A percentile compares a stretch with the other conserved stretches of the same genome.
These are phyloP conservation scores for Lissocephala sabroskyi DNA, from an alignment of 2,888 invertebrate genomes.

Conservation along the genomic window DNA sequence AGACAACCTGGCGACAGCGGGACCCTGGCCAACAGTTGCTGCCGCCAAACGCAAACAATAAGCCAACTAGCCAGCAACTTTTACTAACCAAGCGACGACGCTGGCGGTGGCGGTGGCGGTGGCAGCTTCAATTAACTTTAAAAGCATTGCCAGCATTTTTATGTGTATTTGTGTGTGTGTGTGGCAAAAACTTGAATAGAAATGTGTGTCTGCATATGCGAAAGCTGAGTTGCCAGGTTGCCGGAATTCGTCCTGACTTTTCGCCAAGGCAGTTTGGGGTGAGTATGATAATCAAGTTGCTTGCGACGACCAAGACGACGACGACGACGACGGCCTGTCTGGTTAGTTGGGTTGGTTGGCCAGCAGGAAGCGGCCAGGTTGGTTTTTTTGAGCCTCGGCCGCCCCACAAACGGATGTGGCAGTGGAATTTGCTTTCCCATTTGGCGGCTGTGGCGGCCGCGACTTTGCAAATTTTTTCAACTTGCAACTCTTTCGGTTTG, in stretches of 20 bases:
- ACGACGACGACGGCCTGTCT: slow-evolving; percentile 16
- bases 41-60: too few relatives aligned
- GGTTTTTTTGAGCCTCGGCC: neutral
- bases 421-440: slow-evolving; percentile 58
- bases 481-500: slow-evolving; percentile 22
- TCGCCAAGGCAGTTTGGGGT: slow-evolving; percentile 41
- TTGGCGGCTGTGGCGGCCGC: too few relatives aligned
- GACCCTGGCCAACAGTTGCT: too few relatives aligned
- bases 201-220: neutral
- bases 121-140: too few relatives aligned
- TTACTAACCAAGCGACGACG: too few relatives aligned
- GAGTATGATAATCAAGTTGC: slow-evolving; percentile 52
- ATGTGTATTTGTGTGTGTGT: neutral
- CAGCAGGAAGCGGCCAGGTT: neutral
- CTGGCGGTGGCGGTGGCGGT: too few relatives aligned
- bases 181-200: neutral
- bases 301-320: neutral
- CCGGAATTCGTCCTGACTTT: slow-evolving; percentile 20
- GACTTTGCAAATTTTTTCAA: too few relatives aligned
- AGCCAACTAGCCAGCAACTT: too few relatives aligned
- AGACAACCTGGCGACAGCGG: too few relatives aligned
- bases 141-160: too few relatives aligned
- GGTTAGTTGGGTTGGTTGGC: slow-evolving; percentile 1
- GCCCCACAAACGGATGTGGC: slow-evolving; percentile 11
- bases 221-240: neutral